Percentiles rank a stretch among this genome's conserved stretches.
Conservation (phyloP, 2,797 vertebrate genomes). For the Cryptoblepharus egeriae region DNA sequence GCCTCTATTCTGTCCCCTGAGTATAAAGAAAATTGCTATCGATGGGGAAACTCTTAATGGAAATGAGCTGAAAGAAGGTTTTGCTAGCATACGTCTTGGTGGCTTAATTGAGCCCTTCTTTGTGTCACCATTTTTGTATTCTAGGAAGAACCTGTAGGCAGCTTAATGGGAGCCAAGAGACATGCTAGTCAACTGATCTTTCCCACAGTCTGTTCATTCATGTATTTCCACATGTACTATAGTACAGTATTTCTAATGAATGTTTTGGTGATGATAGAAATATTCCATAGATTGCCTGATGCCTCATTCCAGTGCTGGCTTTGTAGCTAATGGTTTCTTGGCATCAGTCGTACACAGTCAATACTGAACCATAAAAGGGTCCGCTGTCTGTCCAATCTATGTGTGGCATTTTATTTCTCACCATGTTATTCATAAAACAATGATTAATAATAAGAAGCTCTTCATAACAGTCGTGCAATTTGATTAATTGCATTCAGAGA, state of each 20-base stretch:
- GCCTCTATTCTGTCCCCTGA: neutral
- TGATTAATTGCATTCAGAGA: constrained; percentile 56
- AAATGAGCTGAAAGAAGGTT: constrained; percentile 27
- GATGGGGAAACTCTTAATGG: constrained; percentile 16
- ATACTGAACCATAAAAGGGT: constrained; percentile 45
- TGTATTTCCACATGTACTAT: constrained; percentile 15
- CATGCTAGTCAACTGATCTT: constrained; percentile 49
- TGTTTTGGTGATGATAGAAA: constrained; percentile 57
- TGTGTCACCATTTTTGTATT: constrained; percentile 16
- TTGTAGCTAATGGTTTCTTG: constrained; percentile 60
- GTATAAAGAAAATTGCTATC: constrained; percentile 33
- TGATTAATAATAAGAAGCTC: constrained; percentile 52
- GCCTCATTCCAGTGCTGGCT: constrained; percentile 51
- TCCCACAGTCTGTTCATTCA: constrained; percentile 55
- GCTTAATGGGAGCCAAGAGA: constrained; percentile 46
- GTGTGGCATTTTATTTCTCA: constrained; percentile 49
- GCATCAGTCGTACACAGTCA: constrained; percentile 42
- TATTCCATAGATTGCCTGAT: constrained; percentile 47
- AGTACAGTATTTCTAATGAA: constrained; percentile 52
- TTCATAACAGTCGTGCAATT: constrained; percentile 47
- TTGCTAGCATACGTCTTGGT: constrained; percentile 18
- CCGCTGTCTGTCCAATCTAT: constrained; percentile 33
- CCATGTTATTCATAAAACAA: constrained; percentile 29
- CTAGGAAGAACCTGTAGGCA: neutral
- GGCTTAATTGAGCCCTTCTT: constrained; percentile 29